Percentiles rank a stretch among this genome's conserved stretches.
Conservation (phyloP, 2,797 vertebrate genomes). For the Agapornis canus region DNA sequence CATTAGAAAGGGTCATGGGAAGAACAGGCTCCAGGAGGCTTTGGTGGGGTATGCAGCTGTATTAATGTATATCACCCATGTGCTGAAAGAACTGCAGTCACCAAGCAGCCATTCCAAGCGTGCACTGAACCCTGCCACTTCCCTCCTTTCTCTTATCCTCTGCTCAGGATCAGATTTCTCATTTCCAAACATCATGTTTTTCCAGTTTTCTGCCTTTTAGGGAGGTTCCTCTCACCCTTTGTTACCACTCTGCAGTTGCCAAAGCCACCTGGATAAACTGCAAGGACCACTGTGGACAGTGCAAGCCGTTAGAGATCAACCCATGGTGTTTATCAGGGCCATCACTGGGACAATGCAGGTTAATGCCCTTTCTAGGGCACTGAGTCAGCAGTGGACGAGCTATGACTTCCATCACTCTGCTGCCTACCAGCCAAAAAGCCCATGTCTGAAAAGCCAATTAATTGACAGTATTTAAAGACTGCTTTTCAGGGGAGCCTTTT, state of each 20-base stretch:
- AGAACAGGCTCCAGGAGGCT: neutral
- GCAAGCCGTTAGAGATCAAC: neutral
- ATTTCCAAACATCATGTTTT: neutral
- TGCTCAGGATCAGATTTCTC: neutral
- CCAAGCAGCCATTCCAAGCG: neutral
- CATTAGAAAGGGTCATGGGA: neutral
- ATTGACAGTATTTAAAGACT: constrained; percentile 44
- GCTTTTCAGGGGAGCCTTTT: constrained; percentile 7
- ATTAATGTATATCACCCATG: fast-evolving
- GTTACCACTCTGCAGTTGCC: neutral
- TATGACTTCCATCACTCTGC: neutral
- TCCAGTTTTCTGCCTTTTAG: neutral
- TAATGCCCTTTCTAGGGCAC: neutral
- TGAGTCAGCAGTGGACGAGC: neutral
- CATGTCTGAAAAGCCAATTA: neutral
- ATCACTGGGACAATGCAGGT: neutral
- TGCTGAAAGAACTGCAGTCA: neutral
- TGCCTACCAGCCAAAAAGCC: neutral
- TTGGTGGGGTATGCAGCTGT: neutral
- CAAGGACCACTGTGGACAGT: neutral
- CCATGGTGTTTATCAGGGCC: neutral
- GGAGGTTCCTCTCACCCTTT: neutral
- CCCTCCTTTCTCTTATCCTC: neutral
- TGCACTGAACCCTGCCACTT: neutral
- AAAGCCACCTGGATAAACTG: neutral